phyloP scores from a whole-genome alignment of 2,888 invertebrate species.

The Gastrophysa polygoni region DNA sequence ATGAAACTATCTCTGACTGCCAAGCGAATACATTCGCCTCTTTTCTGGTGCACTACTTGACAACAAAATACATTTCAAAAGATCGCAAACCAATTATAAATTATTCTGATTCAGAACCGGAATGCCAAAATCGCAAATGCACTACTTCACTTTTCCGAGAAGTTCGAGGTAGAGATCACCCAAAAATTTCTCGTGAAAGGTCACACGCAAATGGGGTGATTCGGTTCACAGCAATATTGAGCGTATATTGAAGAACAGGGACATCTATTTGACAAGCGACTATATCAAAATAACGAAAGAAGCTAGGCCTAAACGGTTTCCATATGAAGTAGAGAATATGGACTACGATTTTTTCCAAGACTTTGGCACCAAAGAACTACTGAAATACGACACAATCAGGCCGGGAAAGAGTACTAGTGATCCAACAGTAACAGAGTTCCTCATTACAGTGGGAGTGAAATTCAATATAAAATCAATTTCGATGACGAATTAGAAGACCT shows the following conservation, averaged over 20 bases:
- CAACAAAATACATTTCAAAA: not conserved
- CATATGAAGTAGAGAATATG: conserved; percentile 7
- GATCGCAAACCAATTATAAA: not conserved
- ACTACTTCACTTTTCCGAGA: not conserved
- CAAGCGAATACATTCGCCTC: not conserved
- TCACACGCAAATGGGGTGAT: conserved; percentile 18
- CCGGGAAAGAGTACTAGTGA: conserved; percentile 2
- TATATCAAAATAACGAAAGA: conserved; percentile 4
- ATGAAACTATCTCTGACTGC: not conserved
- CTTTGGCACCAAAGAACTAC: not conserved
- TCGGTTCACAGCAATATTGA: conserved; percentile 5
- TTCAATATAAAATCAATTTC: conserved; percentile 13
- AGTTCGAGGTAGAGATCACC: conserved; percentile 13
- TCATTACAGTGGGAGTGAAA: conserved; percentile 4
- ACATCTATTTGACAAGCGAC: conserved; percentile 10
- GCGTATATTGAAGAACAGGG: conserved; percentile 2
- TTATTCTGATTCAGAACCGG: conserved; percentile 16
- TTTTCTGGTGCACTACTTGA: not conserved
- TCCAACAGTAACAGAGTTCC: conserved; percentile 9
- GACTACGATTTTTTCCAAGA: conserved; percentile 9
- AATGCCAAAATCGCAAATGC: not conserved
- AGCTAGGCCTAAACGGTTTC: conserved; percentile 7
- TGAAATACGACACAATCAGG: conserved; percentile 1
- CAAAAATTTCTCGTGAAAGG: conserved; percentile 22
- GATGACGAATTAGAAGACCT: conserved; percentile 9